A percentile compares a stretch with the other conserved stretches of the same genome.
These are phyloP conservation scores for Lanius collurio DNA, from an alignment of 2,113 vertebrate species.

Conservation along the genomic window DNA sequence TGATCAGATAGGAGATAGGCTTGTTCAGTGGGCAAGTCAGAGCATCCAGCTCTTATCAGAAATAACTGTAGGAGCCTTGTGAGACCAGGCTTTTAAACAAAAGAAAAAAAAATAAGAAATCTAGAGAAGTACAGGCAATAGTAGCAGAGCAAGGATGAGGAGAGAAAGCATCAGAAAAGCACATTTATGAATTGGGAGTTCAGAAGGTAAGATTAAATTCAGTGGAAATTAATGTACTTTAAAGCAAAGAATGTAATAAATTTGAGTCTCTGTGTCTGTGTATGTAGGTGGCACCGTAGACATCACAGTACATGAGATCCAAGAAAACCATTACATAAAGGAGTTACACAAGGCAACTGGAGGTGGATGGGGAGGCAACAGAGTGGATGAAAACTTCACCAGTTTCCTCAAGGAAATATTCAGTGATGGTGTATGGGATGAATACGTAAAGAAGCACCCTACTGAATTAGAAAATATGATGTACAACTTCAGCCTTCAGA, in stretches of 20 bases:
- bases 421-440: background rate
- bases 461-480: background rate
- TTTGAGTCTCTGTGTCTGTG: background rate
- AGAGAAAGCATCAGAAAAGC: background rate
- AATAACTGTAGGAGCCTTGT: background rate
- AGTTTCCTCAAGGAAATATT: constrained; percentile 44
- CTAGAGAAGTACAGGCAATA: background rate
- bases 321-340: constrained; percentile 14
- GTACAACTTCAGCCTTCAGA: background rate
- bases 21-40: background rate
- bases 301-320: constrained; percentile 62
- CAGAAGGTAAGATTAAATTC: background rate
- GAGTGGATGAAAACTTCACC: constrained; percentile 41
- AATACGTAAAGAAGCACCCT: background rate
- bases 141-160: background rate
- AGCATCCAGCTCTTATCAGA: background rate
- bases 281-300: constrained; percentile 20
- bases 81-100: background rate
- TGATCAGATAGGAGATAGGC: background rate
- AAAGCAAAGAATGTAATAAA: background rate
- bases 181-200: background rate
- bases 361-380: constrained; percentile 53
- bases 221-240: background rate
- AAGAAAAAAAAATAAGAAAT: background rate
- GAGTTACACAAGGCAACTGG: constrained; percentile 54